These are phyloP conservation scores for Marcusenius ussheri DNA, from an alignment of 2,113 vertebrate species.

Conservation along the genomic window DNA sequence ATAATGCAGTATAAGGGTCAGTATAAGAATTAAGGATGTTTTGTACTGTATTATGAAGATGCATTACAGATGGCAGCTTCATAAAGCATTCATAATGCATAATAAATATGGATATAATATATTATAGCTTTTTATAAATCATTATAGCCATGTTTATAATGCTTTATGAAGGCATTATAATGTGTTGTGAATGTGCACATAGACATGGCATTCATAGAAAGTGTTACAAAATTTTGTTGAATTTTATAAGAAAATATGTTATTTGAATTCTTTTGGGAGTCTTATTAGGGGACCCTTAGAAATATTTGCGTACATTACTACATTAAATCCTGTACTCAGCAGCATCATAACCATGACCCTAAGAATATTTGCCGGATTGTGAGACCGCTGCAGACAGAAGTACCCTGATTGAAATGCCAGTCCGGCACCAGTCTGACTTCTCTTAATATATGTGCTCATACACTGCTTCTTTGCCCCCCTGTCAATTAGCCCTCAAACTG, in stretches of 20 bases:
- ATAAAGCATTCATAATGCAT: not conserved
- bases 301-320: not conserved
- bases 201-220: not conserved
- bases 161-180: not conserved
- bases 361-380: not conserved
- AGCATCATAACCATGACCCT: not conserved
- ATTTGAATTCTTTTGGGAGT: not conserved
- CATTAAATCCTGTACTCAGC: not conserved
- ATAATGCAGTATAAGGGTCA: not conserved
- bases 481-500: constrained; percentile 54
- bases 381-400: constrained; percentile 1
- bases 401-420: constrained; percentile 41
- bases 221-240: not conserved
- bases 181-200: not conserved
- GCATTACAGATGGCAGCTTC: not conserved
- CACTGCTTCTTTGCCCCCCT: constrained; percentile 33
- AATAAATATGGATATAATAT: not conserved
- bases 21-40: not conserved
- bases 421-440: constrained; percentile 47
- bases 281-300: not conserved
- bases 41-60: not conserved
- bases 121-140: not conserved
- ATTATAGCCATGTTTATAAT: not conserved
- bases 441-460: constrained; percentile 42
- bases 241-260: not conserved